These are phyloP conservation scores for Falco biarmicus DNA, from an alignment of 2,797 vertebrate species.

Conservation along the genomic window DNA sequence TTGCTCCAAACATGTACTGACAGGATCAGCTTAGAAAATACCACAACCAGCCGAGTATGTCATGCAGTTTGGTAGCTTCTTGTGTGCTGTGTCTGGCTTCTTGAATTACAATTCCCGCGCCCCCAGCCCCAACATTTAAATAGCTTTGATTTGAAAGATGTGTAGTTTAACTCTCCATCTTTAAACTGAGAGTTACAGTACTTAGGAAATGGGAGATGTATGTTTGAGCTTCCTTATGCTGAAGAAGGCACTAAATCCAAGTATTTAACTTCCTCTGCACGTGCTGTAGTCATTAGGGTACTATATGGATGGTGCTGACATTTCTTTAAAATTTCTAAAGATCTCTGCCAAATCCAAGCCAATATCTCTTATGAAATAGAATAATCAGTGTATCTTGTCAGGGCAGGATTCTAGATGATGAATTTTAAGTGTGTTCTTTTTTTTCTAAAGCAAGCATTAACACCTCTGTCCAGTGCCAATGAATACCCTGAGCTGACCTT, in stretches of 20 bases:
- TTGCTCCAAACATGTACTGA: neutral
- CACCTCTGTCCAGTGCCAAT: neutral
- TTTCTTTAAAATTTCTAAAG: neutral
- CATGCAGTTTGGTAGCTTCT: neutral
- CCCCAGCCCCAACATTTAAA: neutral
- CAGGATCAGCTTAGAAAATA: neutral
- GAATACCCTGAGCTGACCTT: neutral
- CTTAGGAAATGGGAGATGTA: neutral
- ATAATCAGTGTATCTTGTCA: neutral
- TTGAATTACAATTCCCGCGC: neutral
- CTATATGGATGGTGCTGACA: neutral
- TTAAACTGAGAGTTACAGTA: neutral
- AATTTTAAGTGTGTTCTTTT: neutral
- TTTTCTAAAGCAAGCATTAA: neutral
- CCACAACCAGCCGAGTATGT: neutral
- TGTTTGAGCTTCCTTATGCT: neutral
- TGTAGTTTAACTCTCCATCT: neutral
- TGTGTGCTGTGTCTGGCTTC: neutral
- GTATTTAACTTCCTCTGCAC: neutral
- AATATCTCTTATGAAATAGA: neutral
- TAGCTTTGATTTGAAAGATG: neutral
- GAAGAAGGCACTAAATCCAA: neutral
- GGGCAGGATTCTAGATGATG: neutral
- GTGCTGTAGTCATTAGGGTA: neutral
- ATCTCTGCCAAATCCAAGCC: neutral